A percentile compares a stretch with the other conserved stretches of the same genome.
phyloP scores from a whole-genome alignment of 2,888 invertebrate genomes.

The Arenicola marina region DNA sequence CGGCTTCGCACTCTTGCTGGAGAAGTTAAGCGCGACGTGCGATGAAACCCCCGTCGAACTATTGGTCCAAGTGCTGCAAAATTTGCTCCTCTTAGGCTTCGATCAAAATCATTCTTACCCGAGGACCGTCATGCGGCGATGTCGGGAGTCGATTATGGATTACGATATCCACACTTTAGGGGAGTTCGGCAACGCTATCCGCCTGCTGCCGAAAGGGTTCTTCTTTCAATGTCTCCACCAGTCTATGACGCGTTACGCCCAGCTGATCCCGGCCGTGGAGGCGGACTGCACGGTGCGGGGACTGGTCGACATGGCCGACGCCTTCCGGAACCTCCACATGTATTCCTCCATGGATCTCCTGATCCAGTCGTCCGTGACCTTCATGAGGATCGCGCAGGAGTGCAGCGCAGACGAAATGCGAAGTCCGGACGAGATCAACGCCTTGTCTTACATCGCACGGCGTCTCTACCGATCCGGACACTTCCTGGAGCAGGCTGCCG shows the following conservation, averaged over 20 bases:
- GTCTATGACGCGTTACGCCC: not conserved
- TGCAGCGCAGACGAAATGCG: not conserved
- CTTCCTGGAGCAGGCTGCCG: not conserved
- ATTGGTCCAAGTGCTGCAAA: too few species aligned
- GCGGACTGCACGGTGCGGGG: not conserved
- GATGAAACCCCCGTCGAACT: too few species aligned
- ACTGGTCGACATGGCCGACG: not conserved
- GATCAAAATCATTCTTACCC: too few species aligned
- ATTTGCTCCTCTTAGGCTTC: too few species aligned
- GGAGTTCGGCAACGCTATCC: not conserved
- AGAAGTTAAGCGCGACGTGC: too few species aligned
- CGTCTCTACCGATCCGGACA: not conserved
- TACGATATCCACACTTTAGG: not conserved
- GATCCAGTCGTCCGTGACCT: not conserved
- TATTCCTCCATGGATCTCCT: not conserved
- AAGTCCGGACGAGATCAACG: not conserved
- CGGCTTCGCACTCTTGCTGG: too few species aligned
- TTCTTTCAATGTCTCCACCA: not conserved
- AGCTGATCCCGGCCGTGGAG: not conserved
- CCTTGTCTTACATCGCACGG: not conserved
- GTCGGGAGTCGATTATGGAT: too few species aligned
- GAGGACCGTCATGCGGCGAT: too few species aligned
- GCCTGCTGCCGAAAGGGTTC: not conserved
- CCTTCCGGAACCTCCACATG: not conserved
- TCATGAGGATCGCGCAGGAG: not conserved